phyloP scores from a whole-genome alignment of 2,113 vertebrate genomes.

The Tyrannus savana region DNA sequence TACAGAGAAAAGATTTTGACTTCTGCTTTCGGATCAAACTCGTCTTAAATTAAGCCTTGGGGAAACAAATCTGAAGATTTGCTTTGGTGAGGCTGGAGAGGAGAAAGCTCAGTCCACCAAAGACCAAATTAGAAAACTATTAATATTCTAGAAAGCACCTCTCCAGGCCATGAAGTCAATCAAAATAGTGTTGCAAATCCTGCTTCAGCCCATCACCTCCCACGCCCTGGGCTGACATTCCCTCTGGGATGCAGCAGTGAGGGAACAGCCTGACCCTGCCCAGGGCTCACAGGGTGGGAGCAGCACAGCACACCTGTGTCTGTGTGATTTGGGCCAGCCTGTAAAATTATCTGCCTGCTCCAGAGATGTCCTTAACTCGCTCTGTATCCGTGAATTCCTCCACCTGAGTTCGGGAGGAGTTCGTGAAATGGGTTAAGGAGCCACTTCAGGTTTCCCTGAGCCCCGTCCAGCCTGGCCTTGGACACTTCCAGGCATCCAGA shows the following conservation, averaged over 20 bases:
- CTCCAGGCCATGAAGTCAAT: background rate
- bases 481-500: too few species aligned
- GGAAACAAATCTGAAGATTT: background rate
- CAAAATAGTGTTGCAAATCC: background rate
- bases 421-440: background rate
- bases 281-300: rapidly evolving
- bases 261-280: background rate
- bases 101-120: background rate
- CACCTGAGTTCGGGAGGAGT: background rate
- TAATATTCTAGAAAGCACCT: background rate
- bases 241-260: too few species aligned
- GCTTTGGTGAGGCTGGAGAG: background rate
- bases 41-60: background rate
- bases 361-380: background rate
- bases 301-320: background rate
- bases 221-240: too few species aligned
- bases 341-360: background rate
- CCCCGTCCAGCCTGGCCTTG: too few species aligned
- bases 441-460: too few species aligned
- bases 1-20: background rate
- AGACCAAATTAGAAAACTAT: background rate
- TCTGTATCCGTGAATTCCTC: background rate
- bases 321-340: background rate
- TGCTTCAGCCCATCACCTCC: background rate
- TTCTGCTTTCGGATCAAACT: background rate